These are phyloP conservation scores for Corythornis vintsioides DNA, from an alignment of 2,113 vertebrate genomes.

Conservation along the genomic window DNA sequence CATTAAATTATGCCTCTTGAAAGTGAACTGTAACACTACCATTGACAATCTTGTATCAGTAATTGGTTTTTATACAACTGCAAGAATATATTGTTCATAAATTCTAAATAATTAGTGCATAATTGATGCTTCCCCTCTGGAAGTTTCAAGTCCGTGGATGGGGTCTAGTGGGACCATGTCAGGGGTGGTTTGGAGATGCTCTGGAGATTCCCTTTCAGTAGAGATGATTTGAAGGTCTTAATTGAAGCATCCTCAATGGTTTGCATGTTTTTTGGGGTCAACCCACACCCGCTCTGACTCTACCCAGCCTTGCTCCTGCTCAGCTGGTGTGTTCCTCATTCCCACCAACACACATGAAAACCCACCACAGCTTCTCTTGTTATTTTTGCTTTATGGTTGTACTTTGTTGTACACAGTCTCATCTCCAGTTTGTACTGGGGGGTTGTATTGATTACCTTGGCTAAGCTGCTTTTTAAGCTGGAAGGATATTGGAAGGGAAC, in stretches of 20 bases:
- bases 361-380: not conserved
- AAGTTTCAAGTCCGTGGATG: not conserved
- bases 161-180: not conserved
- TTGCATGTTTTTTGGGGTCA: not conserved
- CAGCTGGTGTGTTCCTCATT: not conserved
- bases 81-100: not conserved
- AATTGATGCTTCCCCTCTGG: not conserved
- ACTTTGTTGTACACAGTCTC: not conserved
- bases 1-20: not conserved
- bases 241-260: not conserved
- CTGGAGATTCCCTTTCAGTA: not conserved
- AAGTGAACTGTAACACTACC: accelerated
- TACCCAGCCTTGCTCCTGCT: accelerated
- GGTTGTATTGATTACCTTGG: not conserved
- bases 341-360: accelerated
- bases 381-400: accelerated
- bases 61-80: not conserved
- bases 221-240: not conserved
- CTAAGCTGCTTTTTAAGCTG: not conserved
- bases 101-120: not conserved
- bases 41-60: not conserved
- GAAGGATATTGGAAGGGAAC: not conserved
- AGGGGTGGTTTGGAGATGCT: not conserved
- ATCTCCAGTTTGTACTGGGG: not conserved
- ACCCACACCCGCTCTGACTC: accelerated